These are phyloP conservation scores for Sula dactylatra DNA, from an alignment of 2,113 vertebrate species.

Conservation along the genomic window DNA sequence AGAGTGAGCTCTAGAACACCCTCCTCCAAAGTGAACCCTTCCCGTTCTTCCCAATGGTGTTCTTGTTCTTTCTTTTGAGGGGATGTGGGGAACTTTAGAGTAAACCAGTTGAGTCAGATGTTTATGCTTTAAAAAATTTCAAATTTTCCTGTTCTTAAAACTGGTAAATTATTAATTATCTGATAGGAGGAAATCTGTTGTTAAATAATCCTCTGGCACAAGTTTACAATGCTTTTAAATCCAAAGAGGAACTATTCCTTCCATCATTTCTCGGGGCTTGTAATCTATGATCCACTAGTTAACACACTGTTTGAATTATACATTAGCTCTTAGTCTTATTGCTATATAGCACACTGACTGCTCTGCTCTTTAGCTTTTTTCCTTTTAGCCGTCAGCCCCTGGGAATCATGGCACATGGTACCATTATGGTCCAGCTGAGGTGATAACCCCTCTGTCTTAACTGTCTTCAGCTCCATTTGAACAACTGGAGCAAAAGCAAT, in stretches of 20 bases:
- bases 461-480: not conserved
- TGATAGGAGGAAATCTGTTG: not conserved
- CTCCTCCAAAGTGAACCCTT: not conserved
- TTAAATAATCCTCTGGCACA: not conserved
- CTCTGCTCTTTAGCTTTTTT: not conserved
- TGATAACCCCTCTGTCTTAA: not conserved
- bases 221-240: not conserved
- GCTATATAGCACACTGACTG: not conserved
- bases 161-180: not conserved
- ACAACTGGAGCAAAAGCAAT: not conserved
- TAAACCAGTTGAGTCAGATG: not conserved
- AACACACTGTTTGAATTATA: not conserved
- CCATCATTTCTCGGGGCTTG: not conserved
- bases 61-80: not conserved
- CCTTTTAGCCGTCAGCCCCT: not conserved
- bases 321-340: not conserved
- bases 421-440: no score
- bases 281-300: not conserved
- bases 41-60: not conserved
- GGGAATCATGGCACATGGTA: accelerated
- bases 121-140: not conserved
- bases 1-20: not conserved
- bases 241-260: not conserved
- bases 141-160: not conserved
- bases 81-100: not conserved